Evolutionary conservation across 2,797 vertebrate species (phyloP).

Genomic region (Clarias platycephalus): DNA sequence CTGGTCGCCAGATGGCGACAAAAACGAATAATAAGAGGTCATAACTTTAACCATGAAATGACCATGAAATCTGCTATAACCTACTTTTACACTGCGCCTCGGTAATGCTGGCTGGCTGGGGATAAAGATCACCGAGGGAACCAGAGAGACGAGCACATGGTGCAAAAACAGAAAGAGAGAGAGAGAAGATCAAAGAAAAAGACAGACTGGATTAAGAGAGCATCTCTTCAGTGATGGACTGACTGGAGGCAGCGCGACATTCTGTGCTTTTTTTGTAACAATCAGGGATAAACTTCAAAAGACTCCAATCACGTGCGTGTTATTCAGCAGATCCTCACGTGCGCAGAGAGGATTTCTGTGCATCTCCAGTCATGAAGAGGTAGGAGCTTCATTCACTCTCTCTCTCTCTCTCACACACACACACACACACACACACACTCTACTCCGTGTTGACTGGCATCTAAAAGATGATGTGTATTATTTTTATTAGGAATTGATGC

Average conservation of each 20-base stretch:
- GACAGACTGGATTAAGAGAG: not conserved
- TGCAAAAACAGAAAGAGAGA: not conserved
- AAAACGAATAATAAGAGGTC: constrained; percentile 16
- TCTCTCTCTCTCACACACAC: not conserved
- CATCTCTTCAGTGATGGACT: not conserved
- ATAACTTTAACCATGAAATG: constrained; percentile 29
- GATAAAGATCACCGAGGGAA: not conserved
- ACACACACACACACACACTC: not conserved
- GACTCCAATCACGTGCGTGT: not conserved
- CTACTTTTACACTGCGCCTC: constrained; percentile 31
- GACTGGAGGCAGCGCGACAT: not conserved
- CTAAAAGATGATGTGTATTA: not conserved
- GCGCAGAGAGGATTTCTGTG: not conserved
- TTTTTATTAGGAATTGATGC: not conserved
- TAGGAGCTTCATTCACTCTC: not conserved
- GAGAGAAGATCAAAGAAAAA: not conserved
- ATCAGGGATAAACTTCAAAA: constrained; percentile 27
- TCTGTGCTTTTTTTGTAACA: not conserved
- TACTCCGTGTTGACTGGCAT: not conserved
- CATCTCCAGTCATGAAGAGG: not conserved
- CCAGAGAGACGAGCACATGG: not conserved
- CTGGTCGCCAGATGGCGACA: constrained; percentile 40
- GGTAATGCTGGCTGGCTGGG: constrained; percentile 33
- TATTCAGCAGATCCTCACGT: not conserved
- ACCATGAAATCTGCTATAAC: constrained; percentile 37